Evolutionary conservation across 23 tunicate species (phyloP).

Genomic region (Trididemnum clinides): DNA sequence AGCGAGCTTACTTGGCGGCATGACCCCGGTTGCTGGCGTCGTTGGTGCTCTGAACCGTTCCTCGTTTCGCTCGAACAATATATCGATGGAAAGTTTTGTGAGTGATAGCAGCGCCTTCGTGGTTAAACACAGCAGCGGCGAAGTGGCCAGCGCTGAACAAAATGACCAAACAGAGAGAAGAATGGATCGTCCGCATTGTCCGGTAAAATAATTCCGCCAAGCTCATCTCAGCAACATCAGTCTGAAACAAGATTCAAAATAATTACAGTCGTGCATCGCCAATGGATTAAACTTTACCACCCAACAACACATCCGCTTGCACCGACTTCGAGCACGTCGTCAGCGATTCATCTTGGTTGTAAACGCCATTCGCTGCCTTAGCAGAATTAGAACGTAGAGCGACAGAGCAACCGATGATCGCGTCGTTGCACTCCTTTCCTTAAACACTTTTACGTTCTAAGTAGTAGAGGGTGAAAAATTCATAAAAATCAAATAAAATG

Average conservation of each 20-base stretch:
- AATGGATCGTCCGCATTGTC: neutral
- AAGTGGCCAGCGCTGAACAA: slow-evolving; percentile 85
- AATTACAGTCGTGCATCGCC: too few species aligned
- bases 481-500: too few species aligned
- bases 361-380: too few species aligned
- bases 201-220: neutral
- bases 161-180: slow-evolving; percentile 41
- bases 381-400: too few species aligned
- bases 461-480: too few species aligned
- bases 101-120: slow-evolving; percentile 21
- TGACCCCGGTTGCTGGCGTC: slow-evolving; percentile 39
- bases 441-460: too few species aligned
- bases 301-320: too few species aligned
- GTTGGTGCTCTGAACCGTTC: slow-evolving; percentile 77
- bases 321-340: too few species aligned
- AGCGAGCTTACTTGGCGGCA: slow-evolving; percentile 54
- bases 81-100: slow-evolving; percentile 94
- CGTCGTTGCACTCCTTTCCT: too few species aligned
- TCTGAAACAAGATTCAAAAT: neutral
- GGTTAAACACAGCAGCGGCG: slow-evolving; percentile 82
- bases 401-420: too few species aligned
- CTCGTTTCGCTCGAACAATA: slow-evolving; percentile 90
- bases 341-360: too few species aligned
- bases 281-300: too few species aligned
- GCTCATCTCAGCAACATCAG: neutral